Base-by-base conservation (phyloP, 2,888 invertebrate species). In the Calephelis perditalis region DNA sequence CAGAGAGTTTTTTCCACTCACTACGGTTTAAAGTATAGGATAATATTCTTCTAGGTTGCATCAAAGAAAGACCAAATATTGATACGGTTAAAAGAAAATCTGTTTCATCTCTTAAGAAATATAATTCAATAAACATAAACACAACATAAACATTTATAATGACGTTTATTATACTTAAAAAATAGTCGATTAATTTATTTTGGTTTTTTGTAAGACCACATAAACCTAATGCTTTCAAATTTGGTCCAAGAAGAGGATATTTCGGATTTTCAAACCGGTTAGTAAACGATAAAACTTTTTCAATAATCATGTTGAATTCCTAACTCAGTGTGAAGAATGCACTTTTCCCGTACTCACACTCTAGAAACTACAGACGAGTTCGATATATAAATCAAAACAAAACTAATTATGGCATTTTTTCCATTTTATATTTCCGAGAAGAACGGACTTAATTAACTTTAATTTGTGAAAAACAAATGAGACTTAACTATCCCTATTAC, bases 161-260 rank as follows among this genome's bases (percentile, higher is more conserved):
- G 7, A 71, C 58, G 64, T 81, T 76, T 61, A 81, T 3, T 15
- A 72, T 45, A 61, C 75, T 74, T 63, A 68, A 81, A 35, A 64
- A 56, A 37, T 60, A 61, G 37, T 68, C 76, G 12, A 72, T 73
- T 36, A 72, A 67, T 67, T 68, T 76, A 60, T 66, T 65, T 9
- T 72, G 73, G 36, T 68, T 70, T 68, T 75, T 74, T 79, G 77
- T 79, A 57, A 83, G 69, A 26, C 84, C 83, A 58, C 79, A 79
- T 7, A 76, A 68, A 66, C 76, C 74, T 46, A 86, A 74, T 10
- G 72, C 77, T 67, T 73, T 79, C 58, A 85, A 70, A 58, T 76
- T 80, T 9, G 85, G 84, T 2, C 83, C 85, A 61, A 85, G 66
- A 63, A 84, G 73, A 61, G 84, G 85, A 66, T 81, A 65, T 43